Base-by-base conservation (phyloP, 1,140 invertebrate species). In the Helicoverpa zea region DNA sequence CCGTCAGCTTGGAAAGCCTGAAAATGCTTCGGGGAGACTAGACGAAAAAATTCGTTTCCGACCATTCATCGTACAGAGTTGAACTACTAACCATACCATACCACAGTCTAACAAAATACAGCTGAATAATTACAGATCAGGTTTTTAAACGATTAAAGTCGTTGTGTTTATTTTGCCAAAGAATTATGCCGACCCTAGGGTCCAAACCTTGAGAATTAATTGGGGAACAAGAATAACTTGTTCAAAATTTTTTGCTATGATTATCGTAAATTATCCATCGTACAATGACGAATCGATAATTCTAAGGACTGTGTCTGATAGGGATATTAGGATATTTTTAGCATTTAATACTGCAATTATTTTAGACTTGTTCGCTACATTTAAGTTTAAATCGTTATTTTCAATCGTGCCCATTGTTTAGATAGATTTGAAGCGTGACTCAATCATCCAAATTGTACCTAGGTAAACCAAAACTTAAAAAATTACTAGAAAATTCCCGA, bases 1-100 rank as follows among this genome's bases (percentile, higher is more conserved):
- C 84, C 85, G 87, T 88, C 86, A 83, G 86, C 85, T 87, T 88
- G 88, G 84, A 92, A 92, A 85, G 88, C 86, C 86, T 86, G 89
- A 84, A 91, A 90, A 87, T 89, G 86, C 83, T 85, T 78, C 84
- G 83, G 88, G 88, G 90, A 91, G 91, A 92, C 92, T 92, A 92
- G 91, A 90, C 92, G 91, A 90, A 94, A 94, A 93, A 94, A 92
- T 89, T 89, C 86, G 87, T 92, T 93, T 92, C 90, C 92, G 91
- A 87, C 86, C 81, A 75, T 70, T 79, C 59, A 77, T 66, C 64
- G 90, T 92, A 90, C 91, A 91, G 59, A 91, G 51, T 85, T 86
- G 30, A 84, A 47, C n/a, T 11, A 68, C 76, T 75, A 35, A 49
- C 64, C 77, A 29, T 35, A 59, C 29, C 58, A 68, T 54, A 54